Evolutionary conservation across 2,113 vertebrate genomes (phyloP).

Genomic region (Sceloporus tristichus): DNA sequence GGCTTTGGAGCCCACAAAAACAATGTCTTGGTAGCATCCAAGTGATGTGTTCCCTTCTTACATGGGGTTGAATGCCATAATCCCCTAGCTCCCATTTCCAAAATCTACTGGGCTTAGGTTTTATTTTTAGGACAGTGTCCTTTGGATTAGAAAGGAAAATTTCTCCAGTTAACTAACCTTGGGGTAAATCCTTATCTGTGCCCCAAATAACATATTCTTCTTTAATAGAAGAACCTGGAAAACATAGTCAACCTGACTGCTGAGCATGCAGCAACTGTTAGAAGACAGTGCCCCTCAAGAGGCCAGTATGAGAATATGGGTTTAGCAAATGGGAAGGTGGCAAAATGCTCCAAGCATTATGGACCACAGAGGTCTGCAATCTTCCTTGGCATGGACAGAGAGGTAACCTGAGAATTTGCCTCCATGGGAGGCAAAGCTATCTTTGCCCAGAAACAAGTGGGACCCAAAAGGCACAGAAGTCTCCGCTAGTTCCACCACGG

Average conservation of each 20-base stretch:
- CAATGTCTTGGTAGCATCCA: too few species aligned
- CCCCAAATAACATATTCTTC: not conserved
- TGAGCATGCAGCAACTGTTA: not conserved
- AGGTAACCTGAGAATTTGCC: not conserved
- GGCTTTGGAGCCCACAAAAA: not conserved
- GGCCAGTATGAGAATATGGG: not conserved
- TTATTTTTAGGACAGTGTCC: not conserved
- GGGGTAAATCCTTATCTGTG: too few species aligned
- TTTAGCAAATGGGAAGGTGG: not conserved
- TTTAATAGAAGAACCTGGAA: not conserved
- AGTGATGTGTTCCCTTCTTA: too few species aligned
- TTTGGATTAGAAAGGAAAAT: not conserved
- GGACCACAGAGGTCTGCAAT: too few species aligned
- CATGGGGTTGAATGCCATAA: not conserved
- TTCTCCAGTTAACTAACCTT: not conserved
- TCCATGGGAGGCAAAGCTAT: too few species aligned
- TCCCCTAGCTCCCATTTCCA: not conserved
- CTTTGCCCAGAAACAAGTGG: not conserved
- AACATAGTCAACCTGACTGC: too few species aligned
- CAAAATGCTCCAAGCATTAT: rapidly evolving
- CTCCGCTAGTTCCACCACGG: not conserved
- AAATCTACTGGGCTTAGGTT: not conserved
- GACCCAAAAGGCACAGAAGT: not conserved
- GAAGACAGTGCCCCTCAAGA: too few species aligned
- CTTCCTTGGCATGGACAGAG: too few species aligned